Evolutionary conservation across 1,140 invertebrate genomes (phyloP), one percentile per base, ranked within the genome.

Genomic region (Drusus annulatus): DNA sequence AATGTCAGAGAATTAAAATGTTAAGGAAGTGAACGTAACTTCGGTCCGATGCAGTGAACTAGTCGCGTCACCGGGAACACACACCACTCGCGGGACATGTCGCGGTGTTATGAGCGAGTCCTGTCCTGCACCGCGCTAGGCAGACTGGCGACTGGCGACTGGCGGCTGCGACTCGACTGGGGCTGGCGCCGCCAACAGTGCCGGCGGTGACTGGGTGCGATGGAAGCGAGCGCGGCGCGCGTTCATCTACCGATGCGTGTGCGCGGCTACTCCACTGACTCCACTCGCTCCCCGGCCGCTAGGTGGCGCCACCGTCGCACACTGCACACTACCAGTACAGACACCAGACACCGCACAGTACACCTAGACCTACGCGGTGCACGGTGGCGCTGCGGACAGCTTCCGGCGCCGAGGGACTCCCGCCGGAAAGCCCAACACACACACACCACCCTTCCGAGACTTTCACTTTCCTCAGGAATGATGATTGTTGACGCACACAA

Each of bases 51-150:
- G 54, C 25, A 60, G 54, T 58, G 74, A 45, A 17, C n/a, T 31
- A n/a, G 31, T 63, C 60, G 23, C 19, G 76, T 8, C 36, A 23
- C 58, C 19, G 36, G 36, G 31, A 28, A 50, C 31, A 31, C 58
- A 31, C 45, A 50, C 65, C 65, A 56, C 51, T 71, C 77, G 65
- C 77, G 77, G 77, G 36, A 60, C 77, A 79, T 78, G 45, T 58
- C 77, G 77, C 60, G 52, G 77, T 25, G 62, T 51, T 78, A 19
- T 54, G 62, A 76, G 25, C 25, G 5, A 5, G 25, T 28, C 2
- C 25, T 28, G 25, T 28, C 2, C 36, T 45, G 36, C 13, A 45
- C 36, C 0, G 36, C 13, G 36, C 36, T 45, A 28, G 36, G 36
- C 36, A 45, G 36, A 45, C 3, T 36, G 2, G 6, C 2, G 5